Evolutionary conservation across 2,113 vertebrate species (phyloP).

Genomic region (Xerus inauris): DNA sequence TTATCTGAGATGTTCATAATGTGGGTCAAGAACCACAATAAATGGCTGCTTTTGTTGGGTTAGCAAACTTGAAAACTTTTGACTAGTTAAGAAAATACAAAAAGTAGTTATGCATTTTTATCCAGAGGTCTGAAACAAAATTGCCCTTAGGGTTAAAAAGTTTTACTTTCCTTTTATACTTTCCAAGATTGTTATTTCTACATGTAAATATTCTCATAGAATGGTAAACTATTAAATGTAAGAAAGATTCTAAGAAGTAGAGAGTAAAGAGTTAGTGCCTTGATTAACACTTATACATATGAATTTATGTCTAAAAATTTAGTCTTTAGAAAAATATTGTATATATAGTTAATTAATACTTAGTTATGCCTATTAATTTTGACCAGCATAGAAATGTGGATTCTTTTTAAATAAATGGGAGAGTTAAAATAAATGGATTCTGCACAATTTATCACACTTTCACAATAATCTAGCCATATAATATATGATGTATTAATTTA

Average conservation of each 20-base stretch:
- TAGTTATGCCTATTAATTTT: not conserved
- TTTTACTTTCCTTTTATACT: not conserved
- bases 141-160: not conserved
- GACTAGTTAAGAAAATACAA: not conserved
- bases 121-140: not conserved
- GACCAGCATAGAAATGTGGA: not conserved
- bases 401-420: not conserved
- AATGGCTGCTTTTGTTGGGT: not conserved
- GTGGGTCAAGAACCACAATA: not conserved
- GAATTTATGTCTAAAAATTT: not conserved
- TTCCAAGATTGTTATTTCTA: not conserved
- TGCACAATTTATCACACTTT: not conserved
- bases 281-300: not conserved
- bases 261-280: not conserved
- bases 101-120: not conserved
- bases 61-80: not conserved
- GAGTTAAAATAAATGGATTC: not conserved
- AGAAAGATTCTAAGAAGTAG: not conserved
- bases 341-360: not conserved
- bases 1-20: not conserved
- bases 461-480: not conserved
- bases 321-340: not conserved
- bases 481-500: not conserved
- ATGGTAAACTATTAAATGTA: not conserved
- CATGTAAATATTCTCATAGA: not conserved